A percentile compares a stretch with the other conserved stretches of the same genome.
Conservation (phyloP, 2,888 invertebrate genomes). For the Chrysolina americana region DNA sequence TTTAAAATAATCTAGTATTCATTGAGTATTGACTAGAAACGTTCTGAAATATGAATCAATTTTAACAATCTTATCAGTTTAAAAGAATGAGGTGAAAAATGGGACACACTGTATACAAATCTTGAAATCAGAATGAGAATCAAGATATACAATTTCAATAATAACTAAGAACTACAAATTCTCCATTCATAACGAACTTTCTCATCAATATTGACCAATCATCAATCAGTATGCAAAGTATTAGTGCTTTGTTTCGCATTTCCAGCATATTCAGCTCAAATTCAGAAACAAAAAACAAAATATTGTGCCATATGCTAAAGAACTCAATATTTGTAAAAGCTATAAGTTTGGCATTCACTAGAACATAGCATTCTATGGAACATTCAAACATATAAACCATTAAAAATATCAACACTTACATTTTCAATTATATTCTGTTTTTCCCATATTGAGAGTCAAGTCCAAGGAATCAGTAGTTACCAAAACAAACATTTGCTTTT, state of each 20-base stretch:
- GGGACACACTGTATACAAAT: too few relatives aligned
- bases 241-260: slow-evolving; percentile 1
- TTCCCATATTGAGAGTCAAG: too few relatives aligned
- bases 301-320: not conserved
- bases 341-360: slow-evolving; percentile 21
- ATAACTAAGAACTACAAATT: too few relatives aligned
- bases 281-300: not conserved
- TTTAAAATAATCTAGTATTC: too few relatives aligned
- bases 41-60: too few relatives aligned
- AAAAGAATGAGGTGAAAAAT: too few relatives aligned
- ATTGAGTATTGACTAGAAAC: too few relatives aligned
- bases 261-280: slow-evolving; percentile 1
- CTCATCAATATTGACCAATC: not conserved
- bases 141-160: too few relatives aligned
- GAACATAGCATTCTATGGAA: slow-evolving; percentile 17
- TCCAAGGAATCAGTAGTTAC: too few relatives aligned
- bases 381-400: slow-evolving; percentile 22
- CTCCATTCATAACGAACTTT: not conserved
- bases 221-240: slow-evolving; percentile 9
- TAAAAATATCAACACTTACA: not conserved
- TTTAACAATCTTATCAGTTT: too few relatives aligned
- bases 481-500: not conserved
- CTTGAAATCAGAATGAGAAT: too few relatives aligned
- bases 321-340: slow-evolving; percentile 8
- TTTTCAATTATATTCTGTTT: not conserved